These are phyloP conservation scores for Andinoacara biseriatus DNA, from an alignment of 2,113 vertebrate genomes.

Conservation along the genomic window DNA sequence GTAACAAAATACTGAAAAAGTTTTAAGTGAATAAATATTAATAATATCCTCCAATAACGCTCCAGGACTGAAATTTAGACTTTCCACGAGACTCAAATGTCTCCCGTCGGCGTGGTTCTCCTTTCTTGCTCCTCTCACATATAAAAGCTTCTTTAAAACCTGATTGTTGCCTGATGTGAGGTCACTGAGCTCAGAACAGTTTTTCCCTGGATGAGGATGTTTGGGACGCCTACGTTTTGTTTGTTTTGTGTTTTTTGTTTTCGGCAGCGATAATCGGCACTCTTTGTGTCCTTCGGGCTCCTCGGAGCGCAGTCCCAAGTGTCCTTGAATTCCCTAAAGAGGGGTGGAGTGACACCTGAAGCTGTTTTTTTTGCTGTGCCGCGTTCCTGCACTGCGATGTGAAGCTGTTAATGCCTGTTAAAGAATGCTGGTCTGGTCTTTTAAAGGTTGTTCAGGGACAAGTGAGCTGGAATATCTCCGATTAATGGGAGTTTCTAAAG, in stretches of 20 bases:
- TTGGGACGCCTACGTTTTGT: too few relatives aligned
- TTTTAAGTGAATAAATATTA: too few relatives aligned
- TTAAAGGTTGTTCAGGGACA: not conserved
- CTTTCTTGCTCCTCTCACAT: not conserved
- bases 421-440: not conserved
- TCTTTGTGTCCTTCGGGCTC: not conserved
- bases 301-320: constrained; percentile 31
- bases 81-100: not conserved
- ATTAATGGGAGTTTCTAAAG: not conserved
- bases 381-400: not conserved
- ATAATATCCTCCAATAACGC: not conserved
- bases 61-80: not conserved
- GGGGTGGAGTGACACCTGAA: not conserved
- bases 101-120: accelerated
- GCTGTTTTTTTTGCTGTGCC: not conserved
- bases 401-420: not conserved
- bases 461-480: not conserved
- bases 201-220: not conserved
- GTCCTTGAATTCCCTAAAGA: constrained; percentile 26
- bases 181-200: not conserved
- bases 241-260: too few relatives aligned
- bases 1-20: not conserved
- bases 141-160: not conserved
- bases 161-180: not conserved
- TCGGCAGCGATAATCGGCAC: not conserved